phyloP scores from a whole-genome alignment of 2,797 vertebrate species.

The Hemibagrus guttatus region DNA sequence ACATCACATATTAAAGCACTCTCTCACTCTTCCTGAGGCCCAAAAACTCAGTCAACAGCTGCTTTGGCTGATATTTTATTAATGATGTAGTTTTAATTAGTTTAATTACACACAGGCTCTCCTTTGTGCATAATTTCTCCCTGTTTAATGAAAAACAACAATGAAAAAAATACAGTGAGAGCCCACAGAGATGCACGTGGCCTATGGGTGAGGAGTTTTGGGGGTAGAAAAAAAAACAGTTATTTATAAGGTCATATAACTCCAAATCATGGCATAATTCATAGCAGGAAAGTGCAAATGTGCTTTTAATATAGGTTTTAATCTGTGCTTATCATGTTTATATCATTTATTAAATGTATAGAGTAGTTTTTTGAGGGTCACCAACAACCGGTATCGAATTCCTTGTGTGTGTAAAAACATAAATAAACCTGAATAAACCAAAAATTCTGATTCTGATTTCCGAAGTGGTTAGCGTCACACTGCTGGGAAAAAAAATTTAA shows the following conservation, averaged over 20 bases:
- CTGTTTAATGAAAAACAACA: slow-evolving; percentile 71
- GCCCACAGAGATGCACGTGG: slow-evolving; percentile 4
- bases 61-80: slow-evolving; percentile 82
- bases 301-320: background rate
- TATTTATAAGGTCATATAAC: slow-evolving; percentile 25
- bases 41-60: slow-evolving; percentile 77
- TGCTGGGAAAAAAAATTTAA: background rate
- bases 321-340: background rate
- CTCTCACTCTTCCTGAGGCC: slow-evolving; percentile 70
- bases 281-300: background rate
- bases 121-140: slow-evolving; percentile 79
- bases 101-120: slow-evolving; percentile 78
- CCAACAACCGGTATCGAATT: no score
- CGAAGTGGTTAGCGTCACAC: background rate
- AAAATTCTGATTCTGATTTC: background rate
- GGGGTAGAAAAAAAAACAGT: background rate
- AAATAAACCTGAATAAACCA: no score
- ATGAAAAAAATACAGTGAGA: slow-evolving; percentile 61
- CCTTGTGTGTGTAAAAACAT: no score
- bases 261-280: background rate
- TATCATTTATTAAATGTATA: background rate
- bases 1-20: slow-evolving; percentile 79
- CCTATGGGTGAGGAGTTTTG: background rate
- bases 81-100: slow-evolving; percentile 84
- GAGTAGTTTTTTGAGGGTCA: no score